These are phyloP conservation scores for Alcedo quadribrachys DNA, from an alignment of 2,797 vertebrate species.

Conservation along the genomic window DNA sequence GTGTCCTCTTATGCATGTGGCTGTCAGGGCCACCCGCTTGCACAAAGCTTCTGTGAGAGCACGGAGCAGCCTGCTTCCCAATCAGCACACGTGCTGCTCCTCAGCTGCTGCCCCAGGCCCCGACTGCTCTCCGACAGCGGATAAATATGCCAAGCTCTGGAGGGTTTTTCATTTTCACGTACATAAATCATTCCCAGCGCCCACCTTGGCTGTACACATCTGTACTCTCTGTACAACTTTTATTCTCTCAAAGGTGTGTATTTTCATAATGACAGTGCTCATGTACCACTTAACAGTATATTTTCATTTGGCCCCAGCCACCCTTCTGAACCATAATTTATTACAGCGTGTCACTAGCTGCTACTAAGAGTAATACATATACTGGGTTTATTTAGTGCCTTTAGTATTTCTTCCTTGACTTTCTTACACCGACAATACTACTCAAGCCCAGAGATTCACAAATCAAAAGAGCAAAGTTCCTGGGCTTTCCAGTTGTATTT, in stretches of 20 bases:
- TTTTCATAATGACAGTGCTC: constrained; percentile 52
- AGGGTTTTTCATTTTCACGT: not conserved
- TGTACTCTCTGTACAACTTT: not conserved
- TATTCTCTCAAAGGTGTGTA: constrained; percentile 30
- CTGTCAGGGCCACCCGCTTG: not conserved
- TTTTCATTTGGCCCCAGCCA: constrained; percentile 54
- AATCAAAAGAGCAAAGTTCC: not conserved
- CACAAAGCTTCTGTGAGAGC: not conserved
- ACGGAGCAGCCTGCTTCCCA: not conserved
- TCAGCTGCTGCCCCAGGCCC: not conserved
- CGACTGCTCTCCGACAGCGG: rapidly evolving
- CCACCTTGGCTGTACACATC: not conserved
- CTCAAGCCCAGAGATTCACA: constrained; percentile 26
- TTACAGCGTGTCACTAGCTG: constrained; percentile 34
- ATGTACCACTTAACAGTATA: constrained; percentile 42
- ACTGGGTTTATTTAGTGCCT: not conserved
- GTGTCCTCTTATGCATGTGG: not conserved
- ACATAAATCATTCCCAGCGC: constrained; percentile 4
- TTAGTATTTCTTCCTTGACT: constrained; percentile 31
- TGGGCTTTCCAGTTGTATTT: not conserved
- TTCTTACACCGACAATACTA: not conserved
- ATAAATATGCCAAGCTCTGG: not conserved
- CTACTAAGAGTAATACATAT: constrained; percentile 14
- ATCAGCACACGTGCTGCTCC: not conserved
- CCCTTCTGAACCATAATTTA: constrained; percentile 35